Evolutionary conservation across 2,797 vertebrate genomes (phyloP).

Genomic region (Vespertilio murinus): DNA sequence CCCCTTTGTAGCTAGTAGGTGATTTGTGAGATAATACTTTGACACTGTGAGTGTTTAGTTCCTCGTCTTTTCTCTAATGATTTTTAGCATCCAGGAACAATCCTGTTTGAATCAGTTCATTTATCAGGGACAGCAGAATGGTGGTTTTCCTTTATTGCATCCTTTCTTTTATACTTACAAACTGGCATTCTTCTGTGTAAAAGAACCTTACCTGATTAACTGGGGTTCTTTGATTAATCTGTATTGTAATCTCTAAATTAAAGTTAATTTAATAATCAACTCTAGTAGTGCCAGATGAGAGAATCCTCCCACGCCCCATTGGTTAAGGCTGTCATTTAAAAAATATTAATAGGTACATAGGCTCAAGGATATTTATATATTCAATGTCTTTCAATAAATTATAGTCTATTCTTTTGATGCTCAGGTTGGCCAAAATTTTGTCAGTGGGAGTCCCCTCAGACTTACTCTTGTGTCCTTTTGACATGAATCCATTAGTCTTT

Average conservation of each 20-base stretch:
- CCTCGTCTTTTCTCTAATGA: background rate
- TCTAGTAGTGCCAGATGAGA: background rate
- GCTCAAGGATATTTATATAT: background rate
- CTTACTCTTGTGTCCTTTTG: background rate
- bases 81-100: background rate
- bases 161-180: constrained; percentile 6
- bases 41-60: background rate
- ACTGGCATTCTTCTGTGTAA: constrained; percentile 3
- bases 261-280: background rate
- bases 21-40: background rate
- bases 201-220: background rate
- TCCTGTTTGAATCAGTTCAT: background rate
- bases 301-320: background rate
- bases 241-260: background rate
- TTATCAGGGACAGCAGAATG: background rate
- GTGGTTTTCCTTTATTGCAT: background rate
- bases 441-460: background rate
- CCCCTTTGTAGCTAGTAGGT: background rate
- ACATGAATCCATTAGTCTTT: background rate
- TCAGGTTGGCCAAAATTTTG: background rate
- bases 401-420: background rate
- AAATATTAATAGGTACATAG: background rate
- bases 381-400: background rate
- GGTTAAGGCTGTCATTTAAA: background rate
- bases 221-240: background rate